phyloP scores from a whole-genome alignment of 2,113 vertebrate genomes.

The Brienomyrus longianalis region DNA sequence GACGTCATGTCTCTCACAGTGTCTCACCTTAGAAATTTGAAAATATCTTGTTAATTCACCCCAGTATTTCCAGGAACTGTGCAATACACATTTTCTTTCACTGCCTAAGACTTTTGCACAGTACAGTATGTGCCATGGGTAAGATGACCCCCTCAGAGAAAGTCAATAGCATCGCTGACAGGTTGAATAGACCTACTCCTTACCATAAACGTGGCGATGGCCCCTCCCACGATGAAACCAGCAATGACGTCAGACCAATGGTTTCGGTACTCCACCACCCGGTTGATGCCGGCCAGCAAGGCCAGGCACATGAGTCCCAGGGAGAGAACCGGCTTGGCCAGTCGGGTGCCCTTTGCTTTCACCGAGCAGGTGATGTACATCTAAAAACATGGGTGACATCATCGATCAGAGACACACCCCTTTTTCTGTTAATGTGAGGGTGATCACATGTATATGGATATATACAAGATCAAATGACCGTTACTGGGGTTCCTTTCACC shows the following conservation, averaged over 20 bases:
- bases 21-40: background rate
- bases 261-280: conserved; percentile 85
- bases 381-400: conserved; percentile 52
- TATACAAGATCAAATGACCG: background rate
- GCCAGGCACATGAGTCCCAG: conserved; percentile 78
- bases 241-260: conserved; percentile 84
- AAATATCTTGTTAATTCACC: background rate
- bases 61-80: background rate
- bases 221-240: conserved; percentile 74
- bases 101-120: background rate
- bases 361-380: conserved; percentile 82
- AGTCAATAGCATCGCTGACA: background rate
- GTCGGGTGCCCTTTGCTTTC: conserved; percentile 71
- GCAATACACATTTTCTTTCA: background rate
- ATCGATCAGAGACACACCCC: background rate
- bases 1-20: background rate
- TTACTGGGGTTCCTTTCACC: background rate
- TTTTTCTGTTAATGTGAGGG: background rate
- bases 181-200: conserved; percentile 33
- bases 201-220: conserved; percentile 82
- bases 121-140: background rate
- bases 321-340: conserved; percentile 76
- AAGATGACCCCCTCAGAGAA: background rate
- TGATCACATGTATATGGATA: background rate
- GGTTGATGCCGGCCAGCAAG: conserved; percentile 80